Evolutionary conservation across 2,113 vertebrate genomes (phyloP), one percentile per base, ranked within the genome.

Genomic region (Lampris megalopsis): DNA sequence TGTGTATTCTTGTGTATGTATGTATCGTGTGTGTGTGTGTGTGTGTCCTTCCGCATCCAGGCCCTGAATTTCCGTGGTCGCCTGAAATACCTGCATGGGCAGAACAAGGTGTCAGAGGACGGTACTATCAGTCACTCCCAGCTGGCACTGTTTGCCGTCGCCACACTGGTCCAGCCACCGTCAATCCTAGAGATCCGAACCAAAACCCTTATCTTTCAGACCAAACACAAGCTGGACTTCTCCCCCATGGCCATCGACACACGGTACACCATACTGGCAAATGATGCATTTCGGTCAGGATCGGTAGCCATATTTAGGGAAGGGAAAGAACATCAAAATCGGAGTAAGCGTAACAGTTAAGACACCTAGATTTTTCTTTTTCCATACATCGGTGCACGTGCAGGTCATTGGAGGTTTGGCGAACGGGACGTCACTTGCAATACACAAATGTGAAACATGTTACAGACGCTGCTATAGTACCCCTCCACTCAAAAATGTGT

Each of bases 161-260:
- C 92, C 70, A 91, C 81, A 0, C 94, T 93, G 0, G 73, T 92
- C 75, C 92, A 94, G 88, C 80, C 89, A 6, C 92, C 92, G 1
- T 88, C 92, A 80, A 94, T 95, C 79, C 74, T 95, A 82, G 92
- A 95, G 85, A 93, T 95, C 82, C 90, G 93, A 40, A 81, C 83
- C 57, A 94, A 95, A 87, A 93, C 90, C 1, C 86, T 93, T 36
- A 60, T 95, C 48, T 95, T 95, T 86, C 94, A 95, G 81, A 91
- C 90, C 78, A 95, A 95, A 71, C 94, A 95, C 90, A 93, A 92
- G 86, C 85, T 95, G 81, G 94, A 95, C 88, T 95, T 95, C 85
- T 91, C 91, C 0, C 95, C 94, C 0, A 36, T 86, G 75, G 90
- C 89, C 68, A 91, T 94, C 49, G 94, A 95, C 73, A 67, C 83